A percentile compares a stretch with the other conserved stretches of the same genome.
These are phyloP conservation scores for Crax fasciolata DNA, from an alignment of 2,797 vertebrate genomes.

Conservation along the genomic window DNA sequence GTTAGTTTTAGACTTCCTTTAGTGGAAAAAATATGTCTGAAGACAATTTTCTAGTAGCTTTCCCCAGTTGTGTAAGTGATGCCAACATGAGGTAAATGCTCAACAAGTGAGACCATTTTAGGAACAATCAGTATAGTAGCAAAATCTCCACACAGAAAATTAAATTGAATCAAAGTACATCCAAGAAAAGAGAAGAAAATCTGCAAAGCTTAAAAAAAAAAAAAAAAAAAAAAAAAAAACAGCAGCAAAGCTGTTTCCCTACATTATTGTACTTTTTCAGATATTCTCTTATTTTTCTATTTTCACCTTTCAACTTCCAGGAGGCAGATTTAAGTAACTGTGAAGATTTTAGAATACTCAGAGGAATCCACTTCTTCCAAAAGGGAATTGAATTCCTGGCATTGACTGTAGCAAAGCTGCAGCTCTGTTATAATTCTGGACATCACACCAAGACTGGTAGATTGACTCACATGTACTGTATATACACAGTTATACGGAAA, in stretches of 20 bases:
- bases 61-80: neutral
- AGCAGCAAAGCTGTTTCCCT: neutral
- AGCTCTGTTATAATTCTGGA: neutral
- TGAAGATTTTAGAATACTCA: neutral
- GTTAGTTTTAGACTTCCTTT: neutral
- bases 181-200: neutral
- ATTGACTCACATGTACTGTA: accelerated
- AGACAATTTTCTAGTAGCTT: neutral
- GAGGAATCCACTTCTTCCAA: neutral
- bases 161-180: neutral
- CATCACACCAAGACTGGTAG: neutral
- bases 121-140: neutral
- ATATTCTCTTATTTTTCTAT: neutral
- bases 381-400: neutral
- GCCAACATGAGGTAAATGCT: neutral
- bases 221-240: neutral
- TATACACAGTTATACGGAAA: neutral
- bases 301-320: neutral
- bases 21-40: neutral
- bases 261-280: neutral
- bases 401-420: neutral
- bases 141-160: neutral
- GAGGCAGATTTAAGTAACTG: accelerated
- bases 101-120: neutral
- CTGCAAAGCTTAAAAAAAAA: neutral